These are phyloP conservation scores for Sitobion miscanthi DNA, from an alignment of 1,140 invertebrate species.

Conservation along the genomic window DNA sequence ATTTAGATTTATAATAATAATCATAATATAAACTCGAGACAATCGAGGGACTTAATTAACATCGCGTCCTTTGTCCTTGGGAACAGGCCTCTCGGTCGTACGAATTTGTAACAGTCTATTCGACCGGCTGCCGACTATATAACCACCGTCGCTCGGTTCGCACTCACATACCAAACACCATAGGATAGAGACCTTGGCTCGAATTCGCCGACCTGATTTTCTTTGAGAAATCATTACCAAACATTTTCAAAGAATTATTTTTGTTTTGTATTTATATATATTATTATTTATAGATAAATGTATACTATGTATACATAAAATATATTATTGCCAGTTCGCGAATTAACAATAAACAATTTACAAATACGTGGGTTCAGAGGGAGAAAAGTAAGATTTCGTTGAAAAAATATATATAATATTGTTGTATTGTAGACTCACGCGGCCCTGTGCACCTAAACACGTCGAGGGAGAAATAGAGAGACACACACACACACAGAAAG, in stretches of 20 bases:
- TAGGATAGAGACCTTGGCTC: constrained; percentile 41
- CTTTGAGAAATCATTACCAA: constrained; percentile 41
- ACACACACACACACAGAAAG: background rate
- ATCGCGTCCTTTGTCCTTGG: constrained; percentile 37
- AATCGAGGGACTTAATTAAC: constrained; percentile 45
- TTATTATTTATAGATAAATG: background rate
- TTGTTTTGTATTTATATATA: background rate
- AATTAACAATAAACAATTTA: background rate
- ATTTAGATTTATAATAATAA: constrained; percentile 1
- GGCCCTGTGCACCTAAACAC: background rate
- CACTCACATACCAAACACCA: background rate
- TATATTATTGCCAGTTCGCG: background rate
- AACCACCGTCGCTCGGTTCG: background rate
- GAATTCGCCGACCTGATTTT: constrained; percentile 44
- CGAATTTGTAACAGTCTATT: constrained; percentile 27
- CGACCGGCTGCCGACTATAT: background rate
- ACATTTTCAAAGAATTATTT: constrained; percentile 13
- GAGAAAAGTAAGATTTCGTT: background rate
- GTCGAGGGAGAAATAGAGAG: background rate
- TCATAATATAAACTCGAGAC: background rate
- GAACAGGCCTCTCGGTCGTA: constrained; percentile 23
- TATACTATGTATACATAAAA: background rate
- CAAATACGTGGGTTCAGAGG: background rate
- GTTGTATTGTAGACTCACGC: background rate
- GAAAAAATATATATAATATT: background rate